Evolutionary conservation across 2,888 invertebrate species (phyloP), one percentile per base, ranked within the genome.

Genomic region (Atethmia centrago): DNA sequence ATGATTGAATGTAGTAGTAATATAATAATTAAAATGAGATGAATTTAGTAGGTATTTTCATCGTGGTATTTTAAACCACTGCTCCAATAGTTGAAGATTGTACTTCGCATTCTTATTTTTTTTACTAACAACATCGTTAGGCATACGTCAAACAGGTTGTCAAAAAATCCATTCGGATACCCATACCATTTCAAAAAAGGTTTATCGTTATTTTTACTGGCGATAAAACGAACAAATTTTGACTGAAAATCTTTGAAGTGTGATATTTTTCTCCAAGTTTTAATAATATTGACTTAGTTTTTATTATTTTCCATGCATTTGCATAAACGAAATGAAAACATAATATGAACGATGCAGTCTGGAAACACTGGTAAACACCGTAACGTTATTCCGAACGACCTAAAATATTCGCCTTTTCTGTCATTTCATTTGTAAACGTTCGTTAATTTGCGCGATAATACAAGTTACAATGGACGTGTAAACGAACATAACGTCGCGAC

Each of bases 391-490:
- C 82, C 71, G 85, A 87, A 76, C 80, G 73, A 16, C 36, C 7
- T 42, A 62, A 71, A 73, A 73, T 77, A 71, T 80, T 84, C 80
- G 77, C 81, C 74, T 80, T 82, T 81, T 75, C 69, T 73, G 78
- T 84, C 87, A 84, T 84, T 86, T 84, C 80, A 83, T 80, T 84
- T 81, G 85, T 88, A 83, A 82, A 85, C 80, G 86, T 88, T 89
- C 86, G 86, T 89, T 89, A 89, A 87, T 91, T 92, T 92, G 89
- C 88, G 91, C 88, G 89, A 91, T 86, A 89, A 88, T 90, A 89
- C 89, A 87, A 89, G 84, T 88, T 88, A 88, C 85, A 89, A 92
- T 92, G 92, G 91, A 90, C 91, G 90, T 92, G 90, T 92, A 90
- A 89, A 85, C 83, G 84, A 88, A 82, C 74, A 74, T 77, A 85